Base-by-base conservation (phyloP, 2,797 vertebrate genomes). In the Gastrophryne carolinensis region DNA sequence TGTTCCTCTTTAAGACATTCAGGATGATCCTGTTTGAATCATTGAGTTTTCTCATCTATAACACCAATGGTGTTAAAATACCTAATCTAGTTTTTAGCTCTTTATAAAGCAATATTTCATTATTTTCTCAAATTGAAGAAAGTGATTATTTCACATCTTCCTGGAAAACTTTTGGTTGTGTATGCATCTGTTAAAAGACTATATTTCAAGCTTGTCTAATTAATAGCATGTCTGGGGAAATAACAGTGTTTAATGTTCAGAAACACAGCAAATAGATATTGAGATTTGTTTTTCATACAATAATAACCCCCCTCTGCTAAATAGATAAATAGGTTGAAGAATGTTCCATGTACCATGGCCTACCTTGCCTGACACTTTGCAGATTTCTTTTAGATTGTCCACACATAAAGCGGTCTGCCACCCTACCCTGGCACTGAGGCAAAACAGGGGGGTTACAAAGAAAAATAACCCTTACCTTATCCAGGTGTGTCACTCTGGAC, bases 81-180 rank as follows among this genome's bases (percentile, higher is more conserved):
- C n/a, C n/a, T n/a, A n/a, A n/a, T n/a, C n/a, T n/a, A n/a, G n/a
- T 21, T 47, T 19, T 21, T n/a, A 17, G 37, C 2, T 39, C n/a
- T 39, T 13, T 39, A 39, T 1, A 47, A 21, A 47, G n/a, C 17
- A 47, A 9, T 21, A 2, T 21, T 3, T 8, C 27, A 37, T 12
- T 23, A 17, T 69, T 17, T 57, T 15, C 24, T 2, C 15, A 56
- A 21, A 35, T 29, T 21, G 21, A 34, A 32, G 30, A 30, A 34
- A 67, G 37, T 27, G 52, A 67, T 53, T 37, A 0, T 68, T 78
- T 80, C 85, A 82, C 23, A 80, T 79, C 13, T 75, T 81, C 76
- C 23, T 35, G 61, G 35, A 10, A 62, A 26, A 50, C 24, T 24
- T 57, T 73, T 34, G 32, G 64, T 58, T 75, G 27, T 58, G 29